A percentile compares a stretch with the other conserved stretches of the same genome.
Evolutionary conservation across 2,113 vertebrate genomes (phyloP).

Genomic region (Bos taurus): DNA sequence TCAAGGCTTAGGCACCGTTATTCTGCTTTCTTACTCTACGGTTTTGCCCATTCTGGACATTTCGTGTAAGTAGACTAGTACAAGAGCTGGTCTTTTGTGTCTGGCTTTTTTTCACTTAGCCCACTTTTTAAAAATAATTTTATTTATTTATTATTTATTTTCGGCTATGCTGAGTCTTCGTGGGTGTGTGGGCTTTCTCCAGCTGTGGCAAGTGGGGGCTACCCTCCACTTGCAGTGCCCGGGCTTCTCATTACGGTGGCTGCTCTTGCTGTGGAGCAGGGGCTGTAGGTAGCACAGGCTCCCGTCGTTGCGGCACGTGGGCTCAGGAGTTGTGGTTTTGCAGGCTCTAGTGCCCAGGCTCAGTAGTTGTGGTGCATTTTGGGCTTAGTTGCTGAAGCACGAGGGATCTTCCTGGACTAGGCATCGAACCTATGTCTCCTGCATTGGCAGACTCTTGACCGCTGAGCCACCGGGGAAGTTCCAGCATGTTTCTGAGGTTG

Average conservation of each 20-base stretch:
- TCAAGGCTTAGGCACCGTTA: too few species aligned
- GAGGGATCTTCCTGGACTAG: neutral
- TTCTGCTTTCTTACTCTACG: neutral
- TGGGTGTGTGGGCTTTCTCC: neutral
- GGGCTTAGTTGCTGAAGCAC: neutral
- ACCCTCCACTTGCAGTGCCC: neutral
- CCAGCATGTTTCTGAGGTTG: neutral
- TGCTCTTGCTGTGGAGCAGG: neutral
- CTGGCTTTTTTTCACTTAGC: neutral
- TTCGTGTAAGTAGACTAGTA: neutral
- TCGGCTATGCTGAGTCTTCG: neutral
- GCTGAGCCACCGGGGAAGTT: neutral
- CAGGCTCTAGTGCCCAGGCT: neutral
- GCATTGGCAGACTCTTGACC: neutral
- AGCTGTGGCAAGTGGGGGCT: neutral
- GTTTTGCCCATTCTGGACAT: too few species aligned
- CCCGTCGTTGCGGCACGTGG: fast-evolving
- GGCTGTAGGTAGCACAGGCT: neutral
- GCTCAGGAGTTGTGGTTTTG: neutral
- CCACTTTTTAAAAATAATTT: neutral
- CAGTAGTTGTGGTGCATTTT: neutral
- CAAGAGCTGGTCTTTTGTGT: neutral
- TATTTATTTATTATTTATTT: neutral
- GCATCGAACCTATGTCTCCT: neutral
- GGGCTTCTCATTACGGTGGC: neutral